These are phyloP conservation scores for Girardia tigrina DNA, from an alignment of 2,888 invertebrate species.

Conservation along the genomic window DNA sequence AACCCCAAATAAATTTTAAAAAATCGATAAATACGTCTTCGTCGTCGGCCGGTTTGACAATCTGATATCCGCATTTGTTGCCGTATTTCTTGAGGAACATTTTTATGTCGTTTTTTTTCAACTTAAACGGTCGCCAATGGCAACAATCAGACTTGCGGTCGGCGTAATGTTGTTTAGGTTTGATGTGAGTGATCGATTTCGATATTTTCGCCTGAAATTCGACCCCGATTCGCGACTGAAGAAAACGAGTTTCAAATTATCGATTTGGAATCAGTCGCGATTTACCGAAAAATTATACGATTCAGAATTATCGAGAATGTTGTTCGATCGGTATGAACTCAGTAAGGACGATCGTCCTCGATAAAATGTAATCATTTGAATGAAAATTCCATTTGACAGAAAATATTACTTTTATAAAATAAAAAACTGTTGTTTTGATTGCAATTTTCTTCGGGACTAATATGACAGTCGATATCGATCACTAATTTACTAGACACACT, in stretches of 20 bases:
- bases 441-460: neutral
- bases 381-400: too few species aligned
- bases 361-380: neutral
- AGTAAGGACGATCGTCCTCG: neutral
- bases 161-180: neutral
- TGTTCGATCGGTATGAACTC: neutral
- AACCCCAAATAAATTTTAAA: too few species aligned
- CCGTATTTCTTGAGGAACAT: neutral
- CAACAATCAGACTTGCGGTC: neutral
- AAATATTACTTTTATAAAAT: neutral
- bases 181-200: neutral
- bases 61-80: constrained; percentile 14
- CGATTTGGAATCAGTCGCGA: neutral
- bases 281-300: constrained; percentile 3
- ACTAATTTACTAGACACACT: constrained; percentile 18
- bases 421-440: neutral
- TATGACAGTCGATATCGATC: neutral
- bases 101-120: constrained; percentile 3
- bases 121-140: neutral
- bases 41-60: neutral
- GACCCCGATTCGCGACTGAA: neutral
- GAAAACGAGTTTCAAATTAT: neutral
- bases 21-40: constrained; percentile 4
- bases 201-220: constrained; percentile 15
- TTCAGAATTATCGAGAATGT: neutral